phyloP scores from a whole-genome alignment of 2,797 vertebrate species.

The Pseudomugil gertrudae region DNA sequence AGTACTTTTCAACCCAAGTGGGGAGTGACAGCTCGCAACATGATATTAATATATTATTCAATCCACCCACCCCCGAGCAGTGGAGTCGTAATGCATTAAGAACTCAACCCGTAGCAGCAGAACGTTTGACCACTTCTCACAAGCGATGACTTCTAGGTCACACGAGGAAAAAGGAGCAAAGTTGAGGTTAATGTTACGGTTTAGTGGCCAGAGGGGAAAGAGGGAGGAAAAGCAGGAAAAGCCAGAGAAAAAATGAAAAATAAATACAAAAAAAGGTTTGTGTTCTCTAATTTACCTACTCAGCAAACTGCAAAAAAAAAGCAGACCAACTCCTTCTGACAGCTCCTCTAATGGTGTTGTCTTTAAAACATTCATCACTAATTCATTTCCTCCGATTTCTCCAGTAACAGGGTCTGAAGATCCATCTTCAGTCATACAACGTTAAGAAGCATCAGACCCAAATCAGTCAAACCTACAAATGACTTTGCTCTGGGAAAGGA shows the following conservation, averaged over 20 bases:
- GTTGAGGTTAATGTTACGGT: conserved; percentile 51
- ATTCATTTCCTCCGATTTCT: conserved; percentile 69
- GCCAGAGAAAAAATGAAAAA: too few species aligned
- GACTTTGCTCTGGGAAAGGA: conserved; percentile 34
- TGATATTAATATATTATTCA: conserved; percentile 69
- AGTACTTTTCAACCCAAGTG: conserved; percentile 53
- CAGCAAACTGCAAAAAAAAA: conserved; percentile 40
- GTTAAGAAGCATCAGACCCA: conserved; percentile 46
- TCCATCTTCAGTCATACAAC: conserved; percentile 61
- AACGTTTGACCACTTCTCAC: conserved; percentile 62
- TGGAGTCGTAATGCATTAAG: conserved; percentile 60
- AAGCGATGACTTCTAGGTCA: conserved; percentile 52
- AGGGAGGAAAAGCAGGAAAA: conserved; percentile 13
- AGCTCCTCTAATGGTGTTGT: conserved; percentile 61
- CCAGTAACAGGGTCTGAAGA: conserved; percentile 49
- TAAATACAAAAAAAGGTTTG: conserved; percentile 30
- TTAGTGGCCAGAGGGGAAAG: conserved; percentile 26
- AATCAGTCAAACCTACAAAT: conserved; percentile 60
- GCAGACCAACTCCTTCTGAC: conserved; percentile 33
- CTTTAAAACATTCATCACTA: conserved; percentile 72
- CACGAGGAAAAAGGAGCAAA: conserved; percentile 33
- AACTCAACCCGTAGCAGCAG: conserved; percentile 39
- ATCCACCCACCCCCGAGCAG: conserved; percentile 46
- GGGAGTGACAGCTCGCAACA: conserved; percentile 55
- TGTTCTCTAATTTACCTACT: conserved; percentile 47